Evolutionary conservation across 2,797 vertebrate genomes (phyloP), one percentile per base, ranked within the genome.

Genomic region (Tapirus indicus): DNA sequence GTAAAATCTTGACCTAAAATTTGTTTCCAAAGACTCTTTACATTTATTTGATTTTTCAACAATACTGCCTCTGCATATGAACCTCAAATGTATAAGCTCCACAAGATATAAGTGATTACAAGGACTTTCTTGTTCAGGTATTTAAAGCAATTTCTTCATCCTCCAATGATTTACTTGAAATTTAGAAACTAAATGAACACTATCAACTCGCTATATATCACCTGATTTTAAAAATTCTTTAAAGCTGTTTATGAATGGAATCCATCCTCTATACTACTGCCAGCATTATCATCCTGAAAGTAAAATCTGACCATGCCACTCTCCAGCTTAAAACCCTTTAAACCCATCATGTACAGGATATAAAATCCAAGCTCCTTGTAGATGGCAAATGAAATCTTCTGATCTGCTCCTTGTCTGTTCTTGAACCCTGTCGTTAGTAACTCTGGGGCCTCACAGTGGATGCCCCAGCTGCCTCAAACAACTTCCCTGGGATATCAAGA

Each of bases 1-100:
- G 6, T 69, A 88, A 96, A 95, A 93, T 78, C 79, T 92, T 88
- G 54, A 94, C 95, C 60, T 89, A 87, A 91, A 94, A 85, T 64
- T 7, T 79, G 25, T 87, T 89, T 92, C 35, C 12, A 87, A 75
- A 87, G 84, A 72, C 32, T 44, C 54, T 86, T 75, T 68, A 74
- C 58, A 79, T 80, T 83, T 58, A 71, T 82, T 60, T 94, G 75
- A 75, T 16, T 25, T 75, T 85, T 94, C 56, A 93, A 79, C 38
- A 79, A 90, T 35, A 89, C 29, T 47, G 25, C 21, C 47, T 84
- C 60, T 87, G 35, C 91, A 66, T 68, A 69, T 54, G 44, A 92
- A 94, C 3, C 49, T 94, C 54, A 86, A 83, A 85, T 92, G 16
- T 32, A 6, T 78, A 96, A 83, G 9, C 82, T 96, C 29, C n/a